Percentiles rank a stretch among this genome's conserved stretches.
Conservation (phyloP, 2,797 vertebrate genomes). For the Dendrocincla tyrannina region DNA sequence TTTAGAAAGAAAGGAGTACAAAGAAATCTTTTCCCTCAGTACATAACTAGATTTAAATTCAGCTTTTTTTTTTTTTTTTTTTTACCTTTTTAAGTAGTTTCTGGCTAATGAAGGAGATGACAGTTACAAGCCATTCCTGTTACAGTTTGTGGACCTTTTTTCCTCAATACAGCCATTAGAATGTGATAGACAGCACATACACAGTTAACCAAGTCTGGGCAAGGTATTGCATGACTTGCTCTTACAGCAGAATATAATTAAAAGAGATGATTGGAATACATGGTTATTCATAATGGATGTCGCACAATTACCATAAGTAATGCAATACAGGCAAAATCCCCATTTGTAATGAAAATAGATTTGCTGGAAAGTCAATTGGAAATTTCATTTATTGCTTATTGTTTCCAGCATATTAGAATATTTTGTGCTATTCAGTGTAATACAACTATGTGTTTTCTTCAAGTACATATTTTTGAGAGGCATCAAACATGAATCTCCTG, state of each 20-base stretch:
- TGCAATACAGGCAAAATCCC: slow-evolving; percentile 70
- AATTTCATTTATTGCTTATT: slow-evolving; percentile 74
- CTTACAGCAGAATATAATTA: slow-evolving; percentile 71
- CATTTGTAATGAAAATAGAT: slow-evolving; percentile 76
- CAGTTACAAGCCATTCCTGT: not conserved
- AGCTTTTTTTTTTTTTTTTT: not conserved
- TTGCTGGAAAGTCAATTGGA: slow-evolving; percentile 73
- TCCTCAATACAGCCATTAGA: not conserved
- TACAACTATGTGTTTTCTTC: not conserved
- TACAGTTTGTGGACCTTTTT: slow-evolving; percentile 1
- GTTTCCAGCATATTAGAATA: slow-evolving; percentile 62
- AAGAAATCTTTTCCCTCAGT: not conserved
- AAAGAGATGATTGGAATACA: slow-evolving; percentile 73
- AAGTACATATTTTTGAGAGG: not conserved
- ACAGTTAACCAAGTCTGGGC: slow-evolving; percentile 27
- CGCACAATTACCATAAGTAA: slow-evolving; percentile 74
- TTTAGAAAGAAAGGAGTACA: not conserved
- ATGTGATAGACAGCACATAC: not conserved
- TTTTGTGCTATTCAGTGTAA: slow-evolving; percentile 20
- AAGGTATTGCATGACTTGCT: slow-evolving; percentile 40
- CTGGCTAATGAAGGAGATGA: slow-evolving; percentile 4
- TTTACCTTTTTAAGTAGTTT: not conserved
- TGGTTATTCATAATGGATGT: slow-evolving; percentile 78
- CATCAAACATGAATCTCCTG: not conserved
- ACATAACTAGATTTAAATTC: not conserved